Percentiles rank a stretch among this genome's conserved stretches.
phyloP scores from a whole-genome alignment of 2,888 invertebrate genomes.

The Leucophenga maculata region DNA sequence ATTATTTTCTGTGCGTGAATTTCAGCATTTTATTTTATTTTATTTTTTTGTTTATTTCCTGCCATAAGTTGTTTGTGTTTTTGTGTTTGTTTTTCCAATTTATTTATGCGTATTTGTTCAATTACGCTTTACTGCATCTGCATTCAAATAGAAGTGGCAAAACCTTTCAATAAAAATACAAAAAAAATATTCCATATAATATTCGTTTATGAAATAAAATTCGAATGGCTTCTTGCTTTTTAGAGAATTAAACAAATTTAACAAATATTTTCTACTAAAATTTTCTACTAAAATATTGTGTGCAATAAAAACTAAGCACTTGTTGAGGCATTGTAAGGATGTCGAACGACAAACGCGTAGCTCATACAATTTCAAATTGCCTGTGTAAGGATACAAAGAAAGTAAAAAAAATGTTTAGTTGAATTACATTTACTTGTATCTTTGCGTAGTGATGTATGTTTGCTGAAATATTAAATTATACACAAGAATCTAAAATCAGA shows the following conservation, averaged over 20 bases:
- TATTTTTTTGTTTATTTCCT: slow-evolving; percentile 42
- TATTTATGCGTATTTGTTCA: too few species aligned
- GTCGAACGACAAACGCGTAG: too few species aligned
- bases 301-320: not conserved
- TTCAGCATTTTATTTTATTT: slow-evolving; percentile 55
- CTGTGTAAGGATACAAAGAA: not conserved
- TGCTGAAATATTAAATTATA: not conserved
- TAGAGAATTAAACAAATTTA: too few species aligned
- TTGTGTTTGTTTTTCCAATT: slow-evolving; percentile 2
- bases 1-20: slow-evolving; percentile 32
- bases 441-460: not conserved
- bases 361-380: not conserved
- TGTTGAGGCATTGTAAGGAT: not conserved
- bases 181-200: too few species aligned
- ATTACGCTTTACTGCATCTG: too few species aligned
- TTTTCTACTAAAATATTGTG: not conserved
- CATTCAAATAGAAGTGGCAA: too few species aligned
- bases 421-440: not conserved
- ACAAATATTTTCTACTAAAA: too few species aligned
- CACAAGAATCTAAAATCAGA: not conserved
- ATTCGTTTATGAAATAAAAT: too few species aligned
- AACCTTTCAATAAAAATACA: too few species aligned
- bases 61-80: slow-evolving; percentile 24
- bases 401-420: not conserved
- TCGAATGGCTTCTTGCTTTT: too few species aligned